Evolutionary conservation across 2,888 invertebrate species (phyloP), one percentile per base, ranked within the genome.

Genomic region (Pachydiplax longipennis): DNA sequence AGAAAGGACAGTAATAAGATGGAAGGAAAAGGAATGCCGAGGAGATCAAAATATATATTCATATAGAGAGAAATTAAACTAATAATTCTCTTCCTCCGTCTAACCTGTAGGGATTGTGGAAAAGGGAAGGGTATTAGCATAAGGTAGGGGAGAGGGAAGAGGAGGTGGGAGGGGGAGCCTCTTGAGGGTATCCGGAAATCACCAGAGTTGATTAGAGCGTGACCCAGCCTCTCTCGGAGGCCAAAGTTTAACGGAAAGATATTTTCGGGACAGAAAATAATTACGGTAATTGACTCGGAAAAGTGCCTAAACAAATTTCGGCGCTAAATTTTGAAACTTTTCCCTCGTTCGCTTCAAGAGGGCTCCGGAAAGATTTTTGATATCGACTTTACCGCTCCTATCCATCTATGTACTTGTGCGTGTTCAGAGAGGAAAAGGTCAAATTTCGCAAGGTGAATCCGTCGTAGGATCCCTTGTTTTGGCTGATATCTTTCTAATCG

Each of bases 231-330:
- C 65, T 65, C 65, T 22, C 6, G 8, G 65, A 65, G 31, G 25
- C 73, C 73, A 31, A 73, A 73, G 73, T 73, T 31, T 31, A 18
- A 25, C 73, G 73, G 31, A 73, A 73, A 73, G 73, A 73, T 73
- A 25, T 73, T 73, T 73, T 73, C 31, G 25, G 73, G 73, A 73
- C 73, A 73, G 8, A 87, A 87, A 87, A 87, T 87, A 87, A 87
- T 87, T 87, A 87, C 61, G 40, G 61, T 87, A 87, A 87, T 87
- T 87, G 87, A 87, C 61, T 87, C 40, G 35, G 61, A 40, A 37
- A 37, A 83, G 18, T 35, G 37, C 37, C 87, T 87, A 61, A 37
- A 87, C 37, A 87, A 65, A 61, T 61, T 87, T 37, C 13, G 61
- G 87, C 73, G 73, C 31, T 73, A 53, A 53, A 73, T 73, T 73